These are phyloP conservation scores for Danio jaintianensis DNA, from an alignment of 2,797 vertebrate species.

Conservation along the genomic window DNA sequence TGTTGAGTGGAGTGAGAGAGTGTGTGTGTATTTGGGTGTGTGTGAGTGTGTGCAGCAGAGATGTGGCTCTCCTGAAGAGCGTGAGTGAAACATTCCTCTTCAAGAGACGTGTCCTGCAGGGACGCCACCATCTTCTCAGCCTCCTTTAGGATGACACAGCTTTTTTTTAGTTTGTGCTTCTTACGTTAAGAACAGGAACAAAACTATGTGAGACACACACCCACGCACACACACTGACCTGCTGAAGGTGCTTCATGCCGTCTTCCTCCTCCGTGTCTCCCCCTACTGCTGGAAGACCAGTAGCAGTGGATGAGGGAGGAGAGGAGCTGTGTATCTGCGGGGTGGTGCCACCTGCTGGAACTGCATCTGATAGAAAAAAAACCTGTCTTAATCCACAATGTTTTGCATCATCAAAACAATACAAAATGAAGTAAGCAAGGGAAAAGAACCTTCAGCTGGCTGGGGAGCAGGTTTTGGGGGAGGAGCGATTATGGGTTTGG, in stretches of 20 bases:
- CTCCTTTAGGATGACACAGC: constrained; percentile 73
- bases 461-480: constrained; percentile 69
- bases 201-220: background rate
- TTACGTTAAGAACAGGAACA: background rate
- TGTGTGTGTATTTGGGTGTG: constrained; percentile 30
- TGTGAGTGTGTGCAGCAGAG: constrained; percentile 68
- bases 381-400: background rate
- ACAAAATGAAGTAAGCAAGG: background rate
- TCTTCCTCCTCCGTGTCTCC: constrained; percentile 93
- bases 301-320: constrained; percentile 76
- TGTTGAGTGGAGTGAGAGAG: constrained; percentile 57
- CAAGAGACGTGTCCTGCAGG: constrained; percentile 88
- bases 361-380: constrained; percentile 22
- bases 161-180: background rate
- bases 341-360: constrained; percentile 44
- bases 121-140: constrained; percentile 91
- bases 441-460: constrained; percentile 72
- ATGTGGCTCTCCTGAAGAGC: constrained; percentile 78
- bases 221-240: constrained; percentile 81
- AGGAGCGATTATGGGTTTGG: constrained; percentile 9
- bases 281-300: constrained; percentile 75
- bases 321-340: constrained; percentile 71
- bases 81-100: constrained; percentile 89
- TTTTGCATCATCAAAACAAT: background rate
- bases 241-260: constrained; percentile 93